Percentiles rank a stretch among this genome's conserved stretches.
phyloP scores from a whole-genome alignment of 2,888 invertebrate species.

The Crocallis elinguaria region DNA sequence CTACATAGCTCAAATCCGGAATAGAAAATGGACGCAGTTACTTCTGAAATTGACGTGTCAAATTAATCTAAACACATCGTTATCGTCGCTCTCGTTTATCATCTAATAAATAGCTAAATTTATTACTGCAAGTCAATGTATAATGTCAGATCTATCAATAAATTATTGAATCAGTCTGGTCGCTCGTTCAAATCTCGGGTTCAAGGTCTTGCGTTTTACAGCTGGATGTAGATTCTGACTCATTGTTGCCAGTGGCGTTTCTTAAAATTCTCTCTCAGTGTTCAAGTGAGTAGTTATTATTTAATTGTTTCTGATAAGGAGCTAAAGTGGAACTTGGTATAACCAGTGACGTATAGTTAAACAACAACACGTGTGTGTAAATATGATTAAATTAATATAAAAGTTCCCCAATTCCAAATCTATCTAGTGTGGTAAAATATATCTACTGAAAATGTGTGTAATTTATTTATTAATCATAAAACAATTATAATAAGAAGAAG shows the following conservation, averaged over 20 bases:
- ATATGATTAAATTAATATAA: too few relatives aligned
- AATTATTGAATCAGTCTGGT: constrained; percentile 22
- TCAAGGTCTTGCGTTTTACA: constrained; percentile 21
- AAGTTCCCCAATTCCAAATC: too few relatives aligned
- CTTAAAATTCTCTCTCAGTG: neutral
- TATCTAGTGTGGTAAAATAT: too few relatives aligned
- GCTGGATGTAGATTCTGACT: constrained; percentile 12
- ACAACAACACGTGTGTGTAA: too few relatives aligned
- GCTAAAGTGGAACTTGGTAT: too few relatives aligned
- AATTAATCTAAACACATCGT: constrained; percentile 23
- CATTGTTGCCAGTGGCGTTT: constrained; percentile 11
- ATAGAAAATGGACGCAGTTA: neutral
- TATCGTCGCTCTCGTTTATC: constrained; percentile 9
- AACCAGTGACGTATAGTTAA: too few relatives aligned
- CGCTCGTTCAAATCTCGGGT: constrained; percentile 8
- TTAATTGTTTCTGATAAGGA: too few relatives aligned
- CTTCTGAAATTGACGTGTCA: constrained; percentile 11
- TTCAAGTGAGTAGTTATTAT: neutral
- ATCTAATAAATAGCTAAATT: constrained; percentile 17
- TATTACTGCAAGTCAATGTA: constrained; percentile 17
- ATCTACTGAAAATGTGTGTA: too few relatives aligned
- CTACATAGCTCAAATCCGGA: neutral
- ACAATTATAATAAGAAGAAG: too few relatives aligned
- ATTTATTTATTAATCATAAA: too few relatives aligned
- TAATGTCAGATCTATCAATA: constrained; percentile 29